These are phyloP conservation scores for Knipowitschia caucasica DNA, from an alignment of 2,797 vertebrate genomes.

Conservation along the genomic window DNA sequence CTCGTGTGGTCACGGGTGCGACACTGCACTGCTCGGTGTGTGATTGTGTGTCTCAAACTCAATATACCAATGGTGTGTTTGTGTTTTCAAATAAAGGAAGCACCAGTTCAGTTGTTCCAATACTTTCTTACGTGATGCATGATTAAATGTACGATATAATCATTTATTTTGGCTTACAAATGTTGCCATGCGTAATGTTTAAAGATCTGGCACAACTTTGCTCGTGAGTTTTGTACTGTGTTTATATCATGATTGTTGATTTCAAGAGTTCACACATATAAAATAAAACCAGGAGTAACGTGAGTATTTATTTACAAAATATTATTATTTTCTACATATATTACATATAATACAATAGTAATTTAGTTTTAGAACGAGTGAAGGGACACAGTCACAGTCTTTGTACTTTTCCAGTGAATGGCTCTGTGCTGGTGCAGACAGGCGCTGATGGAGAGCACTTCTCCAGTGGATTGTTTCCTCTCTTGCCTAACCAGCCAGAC, in stretches of 20 bases:
- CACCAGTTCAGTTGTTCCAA: too few relatives aligned
- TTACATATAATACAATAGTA: constrained; percentile 78
- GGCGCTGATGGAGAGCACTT: constrained; percentile 65
- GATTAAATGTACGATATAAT: not conserved
- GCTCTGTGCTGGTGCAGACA: constrained; percentile 65
- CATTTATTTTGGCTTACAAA: not conserved
- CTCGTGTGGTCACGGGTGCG: too few relatives aligned
- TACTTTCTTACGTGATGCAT: not conserved
- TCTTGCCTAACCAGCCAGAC: too few relatives aligned
- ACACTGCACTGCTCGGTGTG: too few relatives aligned
- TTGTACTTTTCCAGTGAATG: constrained; percentile 17
- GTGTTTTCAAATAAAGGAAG: too few relatives aligned
- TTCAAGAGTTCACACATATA: not conserved
- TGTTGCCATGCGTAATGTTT: too few relatives aligned
- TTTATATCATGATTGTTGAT: too few relatives aligned
- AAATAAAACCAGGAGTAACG: not conserved
- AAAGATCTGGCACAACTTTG: not conserved
- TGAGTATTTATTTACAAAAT: constrained; percentile 74
- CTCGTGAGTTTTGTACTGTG: not conserved
- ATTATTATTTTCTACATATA: constrained; percentile 75
- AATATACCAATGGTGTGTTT: too few relatives aligned
- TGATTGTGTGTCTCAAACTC: too few relatives aligned
- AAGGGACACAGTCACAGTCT: not conserved
- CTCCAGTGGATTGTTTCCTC: constrained; percentile 40
- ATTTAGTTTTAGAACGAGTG: constrained; percentile 21